Evolutionary conservation across 1,140 invertebrate species (phyloP), one percentile per base, ranked within the genome.

Genomic region (Leptinotarsa texana): DNA sequence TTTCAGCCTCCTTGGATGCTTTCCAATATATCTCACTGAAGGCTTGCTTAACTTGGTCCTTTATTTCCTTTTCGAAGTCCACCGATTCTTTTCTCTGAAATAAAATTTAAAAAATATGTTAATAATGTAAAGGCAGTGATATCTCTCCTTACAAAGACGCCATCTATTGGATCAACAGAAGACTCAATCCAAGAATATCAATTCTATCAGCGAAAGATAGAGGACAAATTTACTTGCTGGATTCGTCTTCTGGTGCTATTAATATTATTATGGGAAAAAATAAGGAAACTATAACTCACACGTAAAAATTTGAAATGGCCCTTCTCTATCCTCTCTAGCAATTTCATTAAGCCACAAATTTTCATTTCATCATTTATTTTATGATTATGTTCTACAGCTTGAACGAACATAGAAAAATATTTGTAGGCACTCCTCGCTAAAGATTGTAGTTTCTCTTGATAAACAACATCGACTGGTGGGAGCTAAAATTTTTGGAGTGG

Each of bases 251-350:
- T 42, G 8, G 33, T 42, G 33, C 33, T 33, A 8, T 33, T 33
- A 8, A 33, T 33, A 33, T 33, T 27, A 6, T 27, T 42, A 11
- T 11, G 33, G 33, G 33, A 42, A 42, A 33, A 42, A 42, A 42
- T 42, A 42, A 42, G 8, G 33, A 42, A 42, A 15, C 15, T 21
- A 47, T 4, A 42, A 63, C 17, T 4, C 24, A 47, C 77, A 66
- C 77, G 70, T 21, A 74, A 47, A 22, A 81, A 24, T 4, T 66
- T 22, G 69, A 79, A 78, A 24, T 82, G 74, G 49, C 83, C 82
- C 63, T 77, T 77, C 63, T 82, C 80, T 5, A 84, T 78, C n/a
- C 79, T 79, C 21, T 84, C 80, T 13, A 84, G 66, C 18, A 84
- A 66, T 49, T 76, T 80, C 27, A 83, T 69, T 63, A 84, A 79